phyloP scores from a whole-genome alignment of 2,797 vertebrate genomes.

The Acanthornis magna region DNA sequence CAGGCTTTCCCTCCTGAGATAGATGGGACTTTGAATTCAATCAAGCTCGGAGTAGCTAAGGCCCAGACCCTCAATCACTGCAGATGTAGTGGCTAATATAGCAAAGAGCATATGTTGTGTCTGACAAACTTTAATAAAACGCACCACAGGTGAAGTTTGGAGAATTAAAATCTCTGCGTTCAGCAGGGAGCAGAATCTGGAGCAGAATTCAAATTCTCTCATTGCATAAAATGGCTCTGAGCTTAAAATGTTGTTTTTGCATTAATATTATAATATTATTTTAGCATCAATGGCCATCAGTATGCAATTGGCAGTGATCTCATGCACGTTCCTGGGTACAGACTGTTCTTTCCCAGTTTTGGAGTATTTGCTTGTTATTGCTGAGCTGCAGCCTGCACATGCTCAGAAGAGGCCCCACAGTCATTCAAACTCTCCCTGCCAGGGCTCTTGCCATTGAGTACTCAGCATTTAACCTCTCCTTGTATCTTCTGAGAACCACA shows the following conservation, averaged over 20 bases:
- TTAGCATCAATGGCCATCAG: conserved; percentile 21
- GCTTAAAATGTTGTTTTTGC: conserved; percentile 6
- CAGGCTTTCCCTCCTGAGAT: neutral
- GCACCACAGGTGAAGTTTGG: neutral
- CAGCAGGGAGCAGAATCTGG: neutral
- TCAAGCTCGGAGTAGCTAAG: neutral
- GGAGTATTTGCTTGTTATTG: conserved; percentile 6
- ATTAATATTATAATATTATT: neutral
- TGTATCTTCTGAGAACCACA: neutral
- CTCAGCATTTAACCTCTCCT: neutral
- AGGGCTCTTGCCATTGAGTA: neutral
- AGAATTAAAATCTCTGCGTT: neutral
- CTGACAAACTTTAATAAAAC: neutral
- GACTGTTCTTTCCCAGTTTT: conserved; percentile 10
- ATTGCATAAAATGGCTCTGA: neutral
- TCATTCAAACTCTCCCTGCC: neutral
- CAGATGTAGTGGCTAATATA: neutral
- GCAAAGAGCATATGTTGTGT: neutral
- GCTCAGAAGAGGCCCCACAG: neutral
- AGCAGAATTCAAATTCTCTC: neutral
- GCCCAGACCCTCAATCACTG: neutral
- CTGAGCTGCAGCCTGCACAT: neutral
- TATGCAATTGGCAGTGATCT: conserved; percentile 24
- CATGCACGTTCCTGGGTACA: conserved; percentile 8
- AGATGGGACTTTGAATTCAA: neutral